Conservation (phyloP, 2,888 invertebrate species). For the Theretra japonica region DNA sequence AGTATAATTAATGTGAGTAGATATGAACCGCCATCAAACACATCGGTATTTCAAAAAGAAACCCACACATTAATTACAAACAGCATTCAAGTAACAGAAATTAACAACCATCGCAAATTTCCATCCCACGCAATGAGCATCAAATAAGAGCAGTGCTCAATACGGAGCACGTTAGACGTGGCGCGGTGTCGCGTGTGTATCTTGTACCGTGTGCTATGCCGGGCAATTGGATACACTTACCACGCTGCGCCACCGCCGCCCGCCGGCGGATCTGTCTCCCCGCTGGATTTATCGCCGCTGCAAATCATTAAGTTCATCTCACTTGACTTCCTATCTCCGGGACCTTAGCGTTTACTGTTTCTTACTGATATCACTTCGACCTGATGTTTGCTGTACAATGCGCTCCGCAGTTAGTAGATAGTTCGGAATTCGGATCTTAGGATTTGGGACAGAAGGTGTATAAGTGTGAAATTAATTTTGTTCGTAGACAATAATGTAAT, state of each 20-base stretch:
- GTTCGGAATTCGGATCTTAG: background rate
- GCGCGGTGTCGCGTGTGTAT: background rate
- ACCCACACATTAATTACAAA: background rate
- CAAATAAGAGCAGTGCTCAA: slow-evolving; percentile 9
- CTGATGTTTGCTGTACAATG: background rate
- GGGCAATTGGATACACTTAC: slow-evolving; percentile 80
- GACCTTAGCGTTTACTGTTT: slow-evolving; percentile 20
- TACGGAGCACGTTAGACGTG: slow-evolving; percentile 14
- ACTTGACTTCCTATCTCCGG: slow-evolving; percentile 25
- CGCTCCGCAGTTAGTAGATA: background rate
- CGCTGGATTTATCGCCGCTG: slow-evolving; percentile 70
- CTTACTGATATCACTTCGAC: background rate
- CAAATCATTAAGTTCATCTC: slow-evolving; percentile 68
- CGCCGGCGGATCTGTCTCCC: slow-evolving; percentile 71
- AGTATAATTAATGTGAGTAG: no score
- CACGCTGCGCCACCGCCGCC: slow-evolving; percentile 54
- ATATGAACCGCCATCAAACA: background rate
- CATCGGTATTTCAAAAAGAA: background rate
- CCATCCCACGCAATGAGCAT: background rate
- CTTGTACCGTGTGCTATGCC: slow-evolving; percentile 56
- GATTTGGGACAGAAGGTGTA: background rate
- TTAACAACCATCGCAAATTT: background rate
- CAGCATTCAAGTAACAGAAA: background rate
- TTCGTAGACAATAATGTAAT: no score
- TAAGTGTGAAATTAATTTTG: no score